These are phyloP conservation scores for Cygnus buccinator DNA, from an alignment of 2,113 vertebrate genomes.

Conservation along the genomic window DNA sequence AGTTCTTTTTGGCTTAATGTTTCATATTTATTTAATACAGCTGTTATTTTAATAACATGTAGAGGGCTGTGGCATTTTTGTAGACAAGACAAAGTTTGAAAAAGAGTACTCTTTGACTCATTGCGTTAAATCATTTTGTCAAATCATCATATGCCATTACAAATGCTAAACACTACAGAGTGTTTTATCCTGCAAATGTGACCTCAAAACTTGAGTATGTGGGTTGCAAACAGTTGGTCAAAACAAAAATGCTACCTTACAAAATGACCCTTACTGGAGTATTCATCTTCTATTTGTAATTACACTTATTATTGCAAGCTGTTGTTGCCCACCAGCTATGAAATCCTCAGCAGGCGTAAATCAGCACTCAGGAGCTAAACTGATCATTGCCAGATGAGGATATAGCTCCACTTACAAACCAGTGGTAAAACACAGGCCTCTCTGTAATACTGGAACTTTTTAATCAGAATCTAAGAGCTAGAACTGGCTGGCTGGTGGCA, in stretches of 20 bases:
- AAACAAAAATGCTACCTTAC: background rate
- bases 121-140: background rate
- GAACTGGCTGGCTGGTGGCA: background rate
- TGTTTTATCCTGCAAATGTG: background rate
- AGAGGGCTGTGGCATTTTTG: background rate
- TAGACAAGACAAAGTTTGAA: background rate
- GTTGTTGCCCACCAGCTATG: background rate
- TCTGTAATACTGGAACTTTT: background rate
- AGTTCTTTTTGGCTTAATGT: background rate
- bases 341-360: background rate
- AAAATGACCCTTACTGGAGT: background rate
- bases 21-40: background rate
- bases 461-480: background rate
- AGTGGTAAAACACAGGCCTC: background rate
- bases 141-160: accelerated
- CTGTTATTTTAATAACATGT: background rate
- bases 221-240: background rate
- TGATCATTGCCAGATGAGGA: background rate
- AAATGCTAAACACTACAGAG: background rate
- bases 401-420: background rate
- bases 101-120: background rate
- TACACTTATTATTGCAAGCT: background rate
- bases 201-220: background rate
- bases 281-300: background rate
- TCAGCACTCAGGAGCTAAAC: background rate